Evolutionary conservation across 23 tunicate genomes (phyloP), one percentile per base, ranked within the genome.

Genomic region (Halocynthia roretzi): DNA sequence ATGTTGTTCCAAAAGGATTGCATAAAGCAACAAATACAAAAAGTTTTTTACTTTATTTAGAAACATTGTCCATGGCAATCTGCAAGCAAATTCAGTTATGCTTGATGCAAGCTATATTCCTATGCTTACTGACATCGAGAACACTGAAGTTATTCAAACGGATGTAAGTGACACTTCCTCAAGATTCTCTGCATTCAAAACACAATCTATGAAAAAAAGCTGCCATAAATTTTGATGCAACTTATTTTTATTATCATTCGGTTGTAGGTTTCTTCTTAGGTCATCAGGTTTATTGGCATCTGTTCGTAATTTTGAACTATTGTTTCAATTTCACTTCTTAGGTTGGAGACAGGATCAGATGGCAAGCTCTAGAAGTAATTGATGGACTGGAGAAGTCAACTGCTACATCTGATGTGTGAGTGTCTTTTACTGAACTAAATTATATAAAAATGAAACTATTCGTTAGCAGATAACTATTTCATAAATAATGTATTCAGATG

Each of bases 341-440:
- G 62, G 31, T 62, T 52, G 85, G 78, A 18, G 80, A 82, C 61
- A 70, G 83, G 65, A 71, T 56, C 57, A 77, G 93, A 56, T 87
- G 93, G 93, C 93, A 82, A 77, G 93, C 93, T 10, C 15, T 82
- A 6, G 93, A 87, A 82, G 93, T 87, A 20, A 52, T 82, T 23
- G 68, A 78, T 75, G 64, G 56, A 53, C 76, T 83, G 6, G 83
- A 80, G 7, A 22, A 71, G n/a, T 67, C 78, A 68, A 77, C 70
- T 7, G 18, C 86, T 54, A 61, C 86, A n/a, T 81, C 93, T 23
- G 93, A 87, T 64, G 75, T 87, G 93, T 87, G 51, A 71, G 86
- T 86, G 52, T 21, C 14, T 40, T 44, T 49, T 58, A 10, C 57
- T 50, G 44, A 31, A 31, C 44, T 31, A 31, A 31, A 31, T 31